phyloP scores from a whole-genome alignment of 2,113 vertebrate species.

The Dendropsophus ebraccatus region DNA sequence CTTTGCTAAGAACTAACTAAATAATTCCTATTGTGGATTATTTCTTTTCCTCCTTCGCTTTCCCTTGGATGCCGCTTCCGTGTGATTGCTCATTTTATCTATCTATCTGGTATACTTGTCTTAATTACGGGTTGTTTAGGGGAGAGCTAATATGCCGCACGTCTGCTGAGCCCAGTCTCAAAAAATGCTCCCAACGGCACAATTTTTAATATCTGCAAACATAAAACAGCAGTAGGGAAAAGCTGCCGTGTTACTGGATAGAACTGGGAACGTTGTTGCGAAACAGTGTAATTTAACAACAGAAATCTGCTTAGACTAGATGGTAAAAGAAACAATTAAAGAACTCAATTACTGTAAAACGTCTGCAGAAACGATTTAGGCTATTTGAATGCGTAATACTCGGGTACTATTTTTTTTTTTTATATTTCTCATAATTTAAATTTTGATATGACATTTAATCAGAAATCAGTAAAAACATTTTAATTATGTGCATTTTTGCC shows the following conservation, averaged over 20 bases:
- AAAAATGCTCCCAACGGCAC: slow-evolving; percentile 19
- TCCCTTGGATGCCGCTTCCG: neutral
- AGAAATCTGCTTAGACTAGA: slow-evolving; percentile 17
- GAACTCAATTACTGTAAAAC: neutral
- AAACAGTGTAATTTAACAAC: neutral
- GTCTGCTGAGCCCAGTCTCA: neutral
- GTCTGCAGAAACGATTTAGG: neutral
- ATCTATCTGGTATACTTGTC: slow-evolving; percentile 19
- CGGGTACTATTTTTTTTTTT: too few species aligned
- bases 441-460: neutral
- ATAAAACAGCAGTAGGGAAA: slow-evolving; percentile 32
- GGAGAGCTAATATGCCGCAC: neutral
- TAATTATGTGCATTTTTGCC: neutral
- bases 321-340: slow-evolving; percentile 14
- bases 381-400: neutral
- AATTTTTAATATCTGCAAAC: slow-evolving; percentile 38
- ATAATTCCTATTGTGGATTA: neutral
- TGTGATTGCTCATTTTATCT: slow-evolving; percentile 43
- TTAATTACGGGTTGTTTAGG: slow-evolving; percentile 44
- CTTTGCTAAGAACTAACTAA: neutral
- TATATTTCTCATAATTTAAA: too few species aligned
- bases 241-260: neutral
- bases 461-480: neutral
- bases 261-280: neutral
- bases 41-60: slow-evolving; percentile 21